Evolutionary conservation across 1,140 invertebrate genomes (phyloP), one percentile per base, ranked within the genome.

Genomic region (Armadillidium nasatum): DNA sequence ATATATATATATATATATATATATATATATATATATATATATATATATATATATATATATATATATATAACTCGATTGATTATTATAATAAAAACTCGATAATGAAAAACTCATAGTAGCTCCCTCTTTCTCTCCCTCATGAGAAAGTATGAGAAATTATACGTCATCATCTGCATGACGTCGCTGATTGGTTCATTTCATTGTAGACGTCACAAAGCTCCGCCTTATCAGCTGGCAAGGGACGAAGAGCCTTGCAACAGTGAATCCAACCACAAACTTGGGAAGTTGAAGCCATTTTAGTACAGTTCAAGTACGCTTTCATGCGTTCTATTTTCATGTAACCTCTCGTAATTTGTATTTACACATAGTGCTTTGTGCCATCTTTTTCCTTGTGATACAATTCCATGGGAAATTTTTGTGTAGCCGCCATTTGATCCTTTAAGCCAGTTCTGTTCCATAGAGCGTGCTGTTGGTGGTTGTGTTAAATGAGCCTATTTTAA

Each of bases 21-120:
- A 44, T 75, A 75, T 75, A 68, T 68, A 50, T 75, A 68, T 75
- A 44, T 68, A 50, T 67, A 60, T 75, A 67, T 60, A 50, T 75
- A 68, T 75, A 68, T 75, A 44, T 75, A 74, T 50, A 60, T 44
- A 22, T 23, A 74, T 67, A 44, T 67, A 70, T 19, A 70, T 70
- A 19, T 70, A 13, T 23, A 70, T 11, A 23, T 70, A 4, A 15
- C 6, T 23, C 33, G 68, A 15, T 11, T 70, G 67, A 19, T n/a
- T 10, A 19, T 69, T n/a, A 69, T 69, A 19, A 60, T 60, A 60
- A 60, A 60, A 13, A 60, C 50, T 60, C 50, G 50, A 60, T 60
- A 15, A 60, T 19, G 50, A 60, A 60, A 19, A 33, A 33, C 33
- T 33, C 33, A 33, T 33, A 33, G 33, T 33, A 33, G 33, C 33